Base-by-base conservation (phyloP, 1,140 invertebrate genomes). In the Cotesia glomerata region DNA sequence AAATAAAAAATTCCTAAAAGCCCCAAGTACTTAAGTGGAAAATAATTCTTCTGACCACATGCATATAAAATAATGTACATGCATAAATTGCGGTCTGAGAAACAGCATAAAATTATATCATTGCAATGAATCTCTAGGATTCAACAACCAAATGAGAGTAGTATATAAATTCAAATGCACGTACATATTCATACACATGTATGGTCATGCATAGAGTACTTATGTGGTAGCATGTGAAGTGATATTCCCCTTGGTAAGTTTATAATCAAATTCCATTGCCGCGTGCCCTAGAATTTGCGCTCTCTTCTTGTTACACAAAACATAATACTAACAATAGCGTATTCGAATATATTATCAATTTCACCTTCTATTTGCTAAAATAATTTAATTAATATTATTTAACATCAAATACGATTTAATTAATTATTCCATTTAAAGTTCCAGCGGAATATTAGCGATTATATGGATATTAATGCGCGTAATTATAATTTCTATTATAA, bases 251-350 rank as follows among this genome's bases (percentile, higher is more conserved):
- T 52, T 68, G 9, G 35, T 16, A 39, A 54, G 13, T 39, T 69
- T 59, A 59, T 69, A 69, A 69, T 59, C 54, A 36, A 69, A 69
- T 69, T 69, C 67, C 67, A 36, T n/a, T 36, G 56, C 63, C 36
- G 8, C 14, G 35, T 59, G 54, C 67, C 14, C 67, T 34, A 67
- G 65, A 34, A 69, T 59, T 45, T 54, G 13, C 54, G 35, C 14
- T 69, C 26, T 54, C n/a, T 39, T 26, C 54, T 58, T 35, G 8
- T 34, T 39, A 18, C 0, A 56, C 56, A 45, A 26, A 59, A 5
- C 16, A 26, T 59, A 59, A 59, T 59, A 18, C 9, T 11, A 8
- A 26, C 56, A 18, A 8, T 5, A 32, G 32, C 34, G 7, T 59
- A 26, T 4, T 34, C n/a, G 1, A 54, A 54, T 54, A 54, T 54